Evolutionary conservation across 2,888 invertebrate genomes (phyloP).

Genomic region (Tetragonula carbonaria): DNA sequence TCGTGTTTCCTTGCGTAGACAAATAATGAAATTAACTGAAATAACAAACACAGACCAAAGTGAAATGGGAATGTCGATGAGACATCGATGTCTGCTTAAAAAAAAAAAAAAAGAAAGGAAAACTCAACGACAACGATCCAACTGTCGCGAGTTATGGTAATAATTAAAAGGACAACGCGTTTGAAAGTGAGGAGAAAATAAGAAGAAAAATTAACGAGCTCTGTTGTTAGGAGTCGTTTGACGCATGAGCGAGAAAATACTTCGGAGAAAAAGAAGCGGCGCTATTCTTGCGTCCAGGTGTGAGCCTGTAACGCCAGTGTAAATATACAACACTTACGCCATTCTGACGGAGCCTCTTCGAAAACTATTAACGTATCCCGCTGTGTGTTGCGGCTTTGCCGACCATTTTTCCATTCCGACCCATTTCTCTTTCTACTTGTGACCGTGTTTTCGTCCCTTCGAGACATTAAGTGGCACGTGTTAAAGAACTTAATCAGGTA

Average conservation of each 20-base stretch:
- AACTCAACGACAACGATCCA: not conserved
- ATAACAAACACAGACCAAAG: not conserved
- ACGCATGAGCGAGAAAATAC: slow-evolving; percentile 63
- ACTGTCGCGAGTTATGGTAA: not conserved
- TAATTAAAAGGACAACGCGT: slow-evolving; percentile 15
- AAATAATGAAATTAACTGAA: not conserved
- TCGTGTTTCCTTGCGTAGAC: not conserved
- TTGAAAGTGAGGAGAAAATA: not conserved
- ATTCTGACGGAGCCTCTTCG: slow-evolving; percentile 67
- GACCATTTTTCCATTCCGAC: slow-evolving; percentile 56
- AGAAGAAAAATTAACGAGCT: slow-evolving; percentile 40
- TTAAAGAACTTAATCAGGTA: slow-evolving; percentile 41
- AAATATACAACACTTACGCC: slow-evolving; percentile 79
- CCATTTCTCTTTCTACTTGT: slow-evolving; percentile 56
- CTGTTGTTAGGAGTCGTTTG: slow-evolving; percentile 62
- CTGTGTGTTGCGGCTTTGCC: slow-evolving; percentile 30
- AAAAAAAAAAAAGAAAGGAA: too few relatives aligned
- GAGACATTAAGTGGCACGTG: slow-evolving; percentile 37
- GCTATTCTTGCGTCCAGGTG: slow-evolving; percentile 82
- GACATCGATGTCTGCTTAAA: not conserved
- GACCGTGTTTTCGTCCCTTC: slow-evolving; percentile 37
- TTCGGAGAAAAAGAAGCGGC: slow-evolving; percentile 65
- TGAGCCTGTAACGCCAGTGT: slow-evolving; percentile 79
- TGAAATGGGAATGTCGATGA: not conserved
- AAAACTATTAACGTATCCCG: slow-evolving; percentile 71